Evolutionary conservation across 2,113 vertebrate species (phyloP).

Genomic region (Cyanoramphus novaezelandiae): DNA sequence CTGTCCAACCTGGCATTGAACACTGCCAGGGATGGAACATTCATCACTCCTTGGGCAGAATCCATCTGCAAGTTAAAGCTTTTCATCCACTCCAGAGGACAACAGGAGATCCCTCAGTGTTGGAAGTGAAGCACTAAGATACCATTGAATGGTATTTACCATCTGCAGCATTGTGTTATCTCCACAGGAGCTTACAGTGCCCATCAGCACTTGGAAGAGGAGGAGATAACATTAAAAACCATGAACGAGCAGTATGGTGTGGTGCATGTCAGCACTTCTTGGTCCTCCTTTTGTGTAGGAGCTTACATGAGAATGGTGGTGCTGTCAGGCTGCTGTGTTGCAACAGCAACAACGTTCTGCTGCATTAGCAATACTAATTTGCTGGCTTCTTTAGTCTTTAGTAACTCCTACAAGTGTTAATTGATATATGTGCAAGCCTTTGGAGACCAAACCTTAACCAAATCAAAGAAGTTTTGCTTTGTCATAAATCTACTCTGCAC

Average conservation of each 20-base stretch:
- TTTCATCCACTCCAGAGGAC: not conserved
- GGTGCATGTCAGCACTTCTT: rapidly evolving
- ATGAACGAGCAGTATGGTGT: rapidly evolving
- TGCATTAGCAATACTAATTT: not conserved
- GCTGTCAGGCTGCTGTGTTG: not conserved
- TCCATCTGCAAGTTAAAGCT: not conserved
- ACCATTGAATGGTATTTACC: not conserved
- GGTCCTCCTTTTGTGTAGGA: not conserved
- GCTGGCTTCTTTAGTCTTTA: not conserved
- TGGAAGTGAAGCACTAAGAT: not conserved
- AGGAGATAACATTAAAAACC: not conserved
- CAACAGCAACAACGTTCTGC: rapidly evolving
- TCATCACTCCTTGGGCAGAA: not conserved
- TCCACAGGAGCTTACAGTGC: not conserved
- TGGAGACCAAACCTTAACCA: not conserved
- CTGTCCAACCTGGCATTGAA: not conserved
- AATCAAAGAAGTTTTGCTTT: not conserved
- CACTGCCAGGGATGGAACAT: not conserved
- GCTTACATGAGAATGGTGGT: rapidly evolving
- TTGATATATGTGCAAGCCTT: not conserved
- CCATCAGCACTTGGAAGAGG: not conserved
- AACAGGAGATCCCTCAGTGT: not conserved
- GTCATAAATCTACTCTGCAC: not conserved
- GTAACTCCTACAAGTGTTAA: not conserved
- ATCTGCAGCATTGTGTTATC: not conserved